A percentile compares a stretch with the other conserved stretches of the same genome.
These are phyloP conservation scores for Lanius collurio DNA, from an alignment of 2,113 vertebrate species.

Conservation along the genomic window DNA sequence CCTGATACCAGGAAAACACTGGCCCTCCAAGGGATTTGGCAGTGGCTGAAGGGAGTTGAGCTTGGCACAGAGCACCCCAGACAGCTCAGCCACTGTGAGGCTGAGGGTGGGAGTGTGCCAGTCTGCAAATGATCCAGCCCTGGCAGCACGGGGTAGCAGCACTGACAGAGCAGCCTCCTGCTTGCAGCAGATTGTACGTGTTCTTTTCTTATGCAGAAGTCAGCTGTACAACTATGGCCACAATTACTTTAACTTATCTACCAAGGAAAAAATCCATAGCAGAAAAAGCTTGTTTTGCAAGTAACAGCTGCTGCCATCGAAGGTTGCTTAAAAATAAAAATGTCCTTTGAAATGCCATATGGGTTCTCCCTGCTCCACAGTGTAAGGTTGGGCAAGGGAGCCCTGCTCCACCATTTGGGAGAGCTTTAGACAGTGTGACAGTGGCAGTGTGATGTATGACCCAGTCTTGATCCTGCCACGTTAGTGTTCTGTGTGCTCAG, in stretches of 20 bases:
- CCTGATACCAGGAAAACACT: fast-evolving
- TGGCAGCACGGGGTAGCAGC: fast-evolving
- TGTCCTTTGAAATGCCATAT: not conserved
- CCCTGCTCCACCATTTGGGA: not conserved
- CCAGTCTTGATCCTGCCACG: not conserved
- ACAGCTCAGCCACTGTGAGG: fast-evolving
- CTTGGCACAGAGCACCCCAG: not conserved
- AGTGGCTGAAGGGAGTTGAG: not conserved
- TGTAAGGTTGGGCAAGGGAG: not conserved
- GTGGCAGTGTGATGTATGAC: not conserved
- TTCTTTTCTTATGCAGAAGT: not conserved
- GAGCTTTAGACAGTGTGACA: not conserved
- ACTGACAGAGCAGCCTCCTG: not conserved
- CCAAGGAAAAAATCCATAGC: fast-evolving
- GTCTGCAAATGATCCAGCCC: not conserved
- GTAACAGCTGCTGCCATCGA: not conserved
- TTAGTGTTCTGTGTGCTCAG: not conserved
- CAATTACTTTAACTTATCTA: not conserved
- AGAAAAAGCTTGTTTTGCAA: not conserved
- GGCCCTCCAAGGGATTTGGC: not conserved
- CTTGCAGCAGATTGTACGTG: fast-evolving
- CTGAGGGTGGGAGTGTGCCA: not conserved
- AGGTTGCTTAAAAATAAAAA: not conserved
- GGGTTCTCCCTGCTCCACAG: not conserved
- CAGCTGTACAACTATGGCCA: not conserved